Conservation (phyloP, 2,797 vertebrate genomes). For the Neoniphon sammara region DNA sequence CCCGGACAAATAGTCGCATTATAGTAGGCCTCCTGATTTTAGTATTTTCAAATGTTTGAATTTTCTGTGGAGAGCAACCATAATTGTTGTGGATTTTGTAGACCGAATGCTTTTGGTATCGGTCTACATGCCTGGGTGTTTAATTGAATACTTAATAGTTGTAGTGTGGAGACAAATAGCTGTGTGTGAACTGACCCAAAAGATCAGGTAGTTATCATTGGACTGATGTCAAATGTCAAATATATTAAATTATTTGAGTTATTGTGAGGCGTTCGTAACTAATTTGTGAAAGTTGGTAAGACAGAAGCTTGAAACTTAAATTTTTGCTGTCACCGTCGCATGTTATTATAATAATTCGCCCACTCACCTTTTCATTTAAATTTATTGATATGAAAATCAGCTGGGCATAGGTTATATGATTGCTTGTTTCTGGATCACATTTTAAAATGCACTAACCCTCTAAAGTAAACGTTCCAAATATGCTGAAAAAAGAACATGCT, state of each 20-base stretch:
- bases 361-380: slow-evolving; percentile 6
- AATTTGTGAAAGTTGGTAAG: slow-evolving; percentile 72
- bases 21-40: not conserved
- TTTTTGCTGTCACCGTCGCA: slow-evolving; percentile 22
- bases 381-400: slow-evolving; percentile 18
- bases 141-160: slow-evolving; percentile 85
- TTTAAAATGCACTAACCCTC: slow-evolving; percentile 1
- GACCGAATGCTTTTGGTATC: not conserved
- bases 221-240: slow-evolving; percentile 87
- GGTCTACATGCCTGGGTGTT: slow-evolving; percentile 44
- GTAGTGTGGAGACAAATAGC: slow-evolving; percentile 84
- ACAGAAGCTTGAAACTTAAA: not conserved
- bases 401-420: not conserved
- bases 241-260: slow-evolving; percentile 29
- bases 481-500: slow-evolving; percentile 1
- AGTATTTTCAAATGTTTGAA: not conserved
- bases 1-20: not conserved
- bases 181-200: slow-evolving; percentile 81
- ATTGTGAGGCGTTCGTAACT: slow-evolving; percentile 60
- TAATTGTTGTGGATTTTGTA: not conserved
- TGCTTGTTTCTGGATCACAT: not conserved
- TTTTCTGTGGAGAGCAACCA: not conserved
- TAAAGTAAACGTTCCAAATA: not conserved
- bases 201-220: slow-evolving; percentile 85
- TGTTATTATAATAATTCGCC: not conserved